A percentile compares a stretch with the other conserved stretches of the same genome.
Conservation (phyloP, 1,140 invertebrate species). For the Drosophila ogumai region DNA sequence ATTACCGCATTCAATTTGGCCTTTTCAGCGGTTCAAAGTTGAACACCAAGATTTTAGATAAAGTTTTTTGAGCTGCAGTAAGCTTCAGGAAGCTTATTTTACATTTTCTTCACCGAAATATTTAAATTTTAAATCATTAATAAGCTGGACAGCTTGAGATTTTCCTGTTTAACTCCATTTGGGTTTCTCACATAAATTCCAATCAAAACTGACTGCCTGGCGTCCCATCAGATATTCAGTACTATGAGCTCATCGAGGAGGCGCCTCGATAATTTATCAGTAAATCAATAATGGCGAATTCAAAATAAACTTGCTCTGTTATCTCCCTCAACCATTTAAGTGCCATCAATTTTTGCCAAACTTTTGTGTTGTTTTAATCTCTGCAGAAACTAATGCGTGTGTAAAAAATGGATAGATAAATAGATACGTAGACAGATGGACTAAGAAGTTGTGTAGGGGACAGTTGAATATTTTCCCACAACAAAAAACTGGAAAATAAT, state of each 20-base stretch:
- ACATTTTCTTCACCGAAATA: conserved; percentile 12
- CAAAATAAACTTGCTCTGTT: conserved; percentile 28
- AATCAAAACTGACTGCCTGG: conserved; percentile 22
- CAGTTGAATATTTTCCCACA: conserved; percentile 68
- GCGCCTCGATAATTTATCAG: conserved; percentile 28
- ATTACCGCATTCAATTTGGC: conserved; percentile 14
- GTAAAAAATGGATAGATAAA: conserved; percentile 7
- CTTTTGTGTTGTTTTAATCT: conserved; percentile 18
- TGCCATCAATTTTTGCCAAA: conserved; percentile 22
- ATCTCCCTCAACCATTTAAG: conserved; percentile 13
- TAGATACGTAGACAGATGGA: not conserved
- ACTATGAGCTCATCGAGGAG: conserved; percentile 28
- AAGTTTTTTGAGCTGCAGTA: not conserved
- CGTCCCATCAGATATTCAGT: not conserved
- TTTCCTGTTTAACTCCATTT: conserved; percentile 4
- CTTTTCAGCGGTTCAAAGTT: conserved; percentile 16
- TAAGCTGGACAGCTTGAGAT: not conserved
- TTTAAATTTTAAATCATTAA: conserved; percentile 7
- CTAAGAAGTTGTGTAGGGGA: not conserved
- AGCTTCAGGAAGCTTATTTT: not conserved
- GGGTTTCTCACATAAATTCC: conserved; percentile 43
- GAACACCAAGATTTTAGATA: conserved; percentile 1
- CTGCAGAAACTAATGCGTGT: conserved; percentile 7
- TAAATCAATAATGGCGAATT: conserved; percentile 32
- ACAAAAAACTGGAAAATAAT: conserved; percentile 41